Percentiles rank a stretch among this genome's conserved stretches.
These are phyloP conservation scores for Homarus americanus DNA, from an alignment of 1,140 invertebrate genomes.

Conservation along the genomic window DNA sequence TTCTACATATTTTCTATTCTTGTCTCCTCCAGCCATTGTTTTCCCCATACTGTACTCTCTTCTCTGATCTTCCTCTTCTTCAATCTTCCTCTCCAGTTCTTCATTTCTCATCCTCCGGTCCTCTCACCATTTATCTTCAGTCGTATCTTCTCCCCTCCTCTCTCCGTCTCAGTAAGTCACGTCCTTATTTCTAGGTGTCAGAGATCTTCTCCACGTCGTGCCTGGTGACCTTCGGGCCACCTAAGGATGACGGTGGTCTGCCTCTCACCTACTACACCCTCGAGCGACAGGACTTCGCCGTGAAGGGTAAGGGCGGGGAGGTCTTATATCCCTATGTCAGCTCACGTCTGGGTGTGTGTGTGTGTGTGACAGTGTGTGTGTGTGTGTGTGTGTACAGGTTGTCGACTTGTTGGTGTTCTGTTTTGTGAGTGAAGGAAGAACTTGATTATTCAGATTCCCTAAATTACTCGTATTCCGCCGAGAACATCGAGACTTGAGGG, in stretches of 20 bases:
- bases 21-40: no score
- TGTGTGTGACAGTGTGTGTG: not conserved
- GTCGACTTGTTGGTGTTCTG: not conserved
- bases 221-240: conserved; percentile 93
- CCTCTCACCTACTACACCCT: conserved; percentile 95
- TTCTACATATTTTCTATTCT: no score
- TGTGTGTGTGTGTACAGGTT: not conserved
- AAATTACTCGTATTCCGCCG: not conserved
- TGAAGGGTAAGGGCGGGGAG: conserved; percentile 82
- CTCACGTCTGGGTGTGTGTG: not conserved
- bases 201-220: conserved; percentile 96
- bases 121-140: no score
- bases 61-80: not conserved
- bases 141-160: no score
- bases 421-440: not conserved
- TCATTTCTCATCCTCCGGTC: not conserved
- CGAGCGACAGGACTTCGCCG: conserved; percentile 94
- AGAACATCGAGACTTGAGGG: no score
- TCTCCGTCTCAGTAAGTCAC: not conserved
- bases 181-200: conserved; percentile 83
- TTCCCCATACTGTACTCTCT: no score
- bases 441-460: not conserved
- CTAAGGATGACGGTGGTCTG: conserved; percentile 94
- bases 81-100: not conserved
- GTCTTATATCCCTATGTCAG: no score